Conservation (phyloP, 2,888 invertebrate genomes). For the Beris chalybata region DNA sequence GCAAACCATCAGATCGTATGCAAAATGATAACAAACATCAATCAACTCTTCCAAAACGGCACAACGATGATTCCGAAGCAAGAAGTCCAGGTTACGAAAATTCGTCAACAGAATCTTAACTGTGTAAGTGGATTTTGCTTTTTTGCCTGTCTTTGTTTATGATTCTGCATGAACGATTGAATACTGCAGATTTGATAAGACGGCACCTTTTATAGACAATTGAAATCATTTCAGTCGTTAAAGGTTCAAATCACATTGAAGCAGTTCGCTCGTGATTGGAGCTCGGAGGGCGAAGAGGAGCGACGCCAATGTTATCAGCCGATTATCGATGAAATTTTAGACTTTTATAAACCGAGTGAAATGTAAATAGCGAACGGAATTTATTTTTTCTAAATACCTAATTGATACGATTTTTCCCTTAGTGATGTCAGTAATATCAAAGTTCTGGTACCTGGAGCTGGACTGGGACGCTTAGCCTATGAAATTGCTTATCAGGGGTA, state of each 20-base stretch:
- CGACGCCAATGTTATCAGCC: slow-evolving; percentile 86
- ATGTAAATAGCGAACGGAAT: slow-evolving; percentile 54
- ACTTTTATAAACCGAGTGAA: slow-evolving; percentile 68
- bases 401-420: not conserved
- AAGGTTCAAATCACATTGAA: slow-evolving; percentile 92
- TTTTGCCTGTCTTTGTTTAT: slow-evolving; percentile 16
- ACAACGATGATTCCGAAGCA: slow-evolving; percentile 10
- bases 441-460: slow-evolving; percentile 95
- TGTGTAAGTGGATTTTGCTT: slow-evolving; percentile 47
- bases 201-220: too few species aligned
- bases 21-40: slow-evolving; percentile 57
- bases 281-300: slow-evolving; percentile 78
- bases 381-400: slow-evolving; percentile 18
- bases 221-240: slow-evolving; percentile 53
- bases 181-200: too few species aligned
- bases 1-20: slow-evolving; percentile 59
- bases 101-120: slow-evolving; percentile 52
- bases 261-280: slow-evolving; percentile 98
- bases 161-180: not conserved
- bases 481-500: slow-evolving; percentile 91
- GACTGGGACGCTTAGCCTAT: slow-evolving; percentile 89
- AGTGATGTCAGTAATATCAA: slow-evolving; percentile 60
- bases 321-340: slow-evolving; percentile 80
- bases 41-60: slow-evolving; percentile 59
- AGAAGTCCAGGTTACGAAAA: slow-evolving; percentile 45